Conservation (phyloP, 2,888 invertebrate species). For the Leucoptera coffeella region DNA sequence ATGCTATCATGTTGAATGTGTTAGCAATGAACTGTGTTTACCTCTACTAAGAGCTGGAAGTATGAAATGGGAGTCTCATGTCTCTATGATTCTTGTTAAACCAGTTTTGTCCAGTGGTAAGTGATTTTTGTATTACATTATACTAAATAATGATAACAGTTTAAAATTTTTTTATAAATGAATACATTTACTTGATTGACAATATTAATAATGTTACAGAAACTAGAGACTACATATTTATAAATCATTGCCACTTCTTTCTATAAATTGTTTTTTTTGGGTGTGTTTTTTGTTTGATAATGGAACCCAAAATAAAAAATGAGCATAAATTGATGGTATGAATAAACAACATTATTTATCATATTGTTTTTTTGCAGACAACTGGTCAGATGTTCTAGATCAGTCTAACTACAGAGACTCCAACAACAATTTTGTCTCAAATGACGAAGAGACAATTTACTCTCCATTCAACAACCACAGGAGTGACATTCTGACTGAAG, state of each 20-base stretch:
- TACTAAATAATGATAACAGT: too few relatives aligned
- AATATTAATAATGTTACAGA: too few relatives aligned
- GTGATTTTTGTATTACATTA: too few relatives aligned
- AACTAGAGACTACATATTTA: too few relatives aligned
- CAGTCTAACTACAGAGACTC: slow-evolving; percentile 33
- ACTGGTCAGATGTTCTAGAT: slow-evolving; percentile 42
- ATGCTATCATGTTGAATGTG: slow-evolving; percentile 74
- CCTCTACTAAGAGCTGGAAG: slow-evolving; percentile 51
- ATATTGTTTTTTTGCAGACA: slow-evolving; percentile 41
- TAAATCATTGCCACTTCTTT: too few relatives aligned
- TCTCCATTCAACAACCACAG: slow-evolving; percentile 23
- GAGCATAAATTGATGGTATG: too few relatives aligned
- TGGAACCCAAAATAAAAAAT: too few relatives aligned
- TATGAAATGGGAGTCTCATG: slow-evolving; percentile 54
- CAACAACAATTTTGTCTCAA: slow-evolving; percentile 28
- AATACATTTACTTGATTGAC: too few relatives aligned
- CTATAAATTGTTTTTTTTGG: too few relatives aligned
- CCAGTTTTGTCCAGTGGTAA: slow-evolving; percentile 57
- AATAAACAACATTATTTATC: too few relatives aligned
- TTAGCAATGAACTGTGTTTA: slow-evolving; percentile 63
- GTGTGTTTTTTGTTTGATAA: too few relatives aligned
- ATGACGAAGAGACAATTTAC: slow-evolving; percentile 35
- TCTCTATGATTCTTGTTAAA: slow-evolving; percentile 72
- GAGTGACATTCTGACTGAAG: slow-evolving; percentile 23
- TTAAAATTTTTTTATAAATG: too few relatives aligned